Percentiles rank a stretch among this genome's conserved stretches.
Evolutionary conservation across 35 echinoderm and acorn worm genomes (phyloP).

Genomic region (Ptychodera flava): DNA sequence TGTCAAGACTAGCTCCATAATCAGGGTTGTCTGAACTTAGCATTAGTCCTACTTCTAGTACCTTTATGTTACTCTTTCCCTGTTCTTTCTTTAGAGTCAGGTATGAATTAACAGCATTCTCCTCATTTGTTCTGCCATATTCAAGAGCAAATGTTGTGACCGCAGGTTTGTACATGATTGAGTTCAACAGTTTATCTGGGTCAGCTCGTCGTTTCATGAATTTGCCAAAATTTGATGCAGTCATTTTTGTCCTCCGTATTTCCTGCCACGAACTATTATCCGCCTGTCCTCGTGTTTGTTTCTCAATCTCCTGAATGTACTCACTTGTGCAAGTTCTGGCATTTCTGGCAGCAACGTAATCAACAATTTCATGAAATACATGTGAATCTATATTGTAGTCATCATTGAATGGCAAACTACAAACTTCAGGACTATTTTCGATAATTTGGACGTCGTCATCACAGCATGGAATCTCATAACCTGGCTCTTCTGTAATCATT

Average conservation of each 20-base stretch:
- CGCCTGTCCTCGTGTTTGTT: not conserved
- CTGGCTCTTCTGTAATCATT: not conserved
- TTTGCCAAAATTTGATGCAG: not conserved
- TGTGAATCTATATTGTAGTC: not conserved
- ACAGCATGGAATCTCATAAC: not conserved
- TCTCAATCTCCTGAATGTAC: not conserved
- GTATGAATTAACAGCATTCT: not conserved
- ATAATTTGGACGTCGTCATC: not conserved
- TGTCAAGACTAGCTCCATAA: not conserved
- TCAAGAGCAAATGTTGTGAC: not conserved
- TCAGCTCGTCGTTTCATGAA: not conserved
- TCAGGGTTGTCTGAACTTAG: not conserved
- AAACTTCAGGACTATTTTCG: not conserved
- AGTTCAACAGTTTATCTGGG: not conserved
- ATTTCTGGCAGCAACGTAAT: not conserved
- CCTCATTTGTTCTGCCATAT: not conserved
- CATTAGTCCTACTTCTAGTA: not conserved
- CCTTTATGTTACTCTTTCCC: not conserved
- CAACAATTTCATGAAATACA: not conserved
- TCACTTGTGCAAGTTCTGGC: not conserved
- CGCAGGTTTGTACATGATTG: not conserved
- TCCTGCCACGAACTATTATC: not conserved
- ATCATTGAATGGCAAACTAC: not conserved
- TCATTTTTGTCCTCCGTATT: not conserved
- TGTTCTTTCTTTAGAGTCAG: not conserved